A percentile compares a stretch with the other conserved stretches of the same genome.
phyloP scores from a whole-genome alignment of 92 coral and sea anemone species.

The Hydrozoanthus gracilis region DNA sequence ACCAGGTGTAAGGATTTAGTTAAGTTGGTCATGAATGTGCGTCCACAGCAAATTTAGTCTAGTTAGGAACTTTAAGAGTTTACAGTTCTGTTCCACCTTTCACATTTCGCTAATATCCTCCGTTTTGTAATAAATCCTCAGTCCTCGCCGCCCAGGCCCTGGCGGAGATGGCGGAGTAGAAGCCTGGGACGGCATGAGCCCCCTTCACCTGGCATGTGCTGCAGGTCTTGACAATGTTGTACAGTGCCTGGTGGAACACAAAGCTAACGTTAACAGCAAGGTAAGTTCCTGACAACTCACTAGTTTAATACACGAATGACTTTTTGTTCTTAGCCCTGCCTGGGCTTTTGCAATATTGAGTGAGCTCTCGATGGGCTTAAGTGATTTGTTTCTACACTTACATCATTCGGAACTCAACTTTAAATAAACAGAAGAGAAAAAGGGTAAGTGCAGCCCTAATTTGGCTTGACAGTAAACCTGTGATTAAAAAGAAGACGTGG shows the following conservation, averaged over 20 bases:
- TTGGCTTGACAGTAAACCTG: no score
- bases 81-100: not conserved
- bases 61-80: not conserved
- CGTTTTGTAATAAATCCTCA: slow-evolving; percentile 43
- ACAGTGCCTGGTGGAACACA: slow-evolving; percentile 90
- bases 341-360: no score
- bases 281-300: slow-evolving; percentile 43
- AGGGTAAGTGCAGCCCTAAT: no score
- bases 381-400: no score
- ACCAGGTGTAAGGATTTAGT: no score
- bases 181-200: slow-evolving; percentile 98
- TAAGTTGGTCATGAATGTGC: no score
- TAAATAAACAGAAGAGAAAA: no score
- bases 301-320: not conserved
- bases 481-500: no score
- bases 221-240: slow-evolving; percentile 90
- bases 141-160: slow-evolving; percentile 97
- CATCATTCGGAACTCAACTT: no score
- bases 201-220: slow-evolving; percentile 93
- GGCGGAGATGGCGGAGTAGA: slow-evolving; percentile 97
- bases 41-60: not conserved
- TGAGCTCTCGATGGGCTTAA: no score
- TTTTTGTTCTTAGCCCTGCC: no score
- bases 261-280: slow-evolving; percentile 93
- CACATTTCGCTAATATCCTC: not conserved